phyloP scores from a whole-genome alignment of 2,113 vertebrate genomes.

The Hippocampus barbouri region DNA sequence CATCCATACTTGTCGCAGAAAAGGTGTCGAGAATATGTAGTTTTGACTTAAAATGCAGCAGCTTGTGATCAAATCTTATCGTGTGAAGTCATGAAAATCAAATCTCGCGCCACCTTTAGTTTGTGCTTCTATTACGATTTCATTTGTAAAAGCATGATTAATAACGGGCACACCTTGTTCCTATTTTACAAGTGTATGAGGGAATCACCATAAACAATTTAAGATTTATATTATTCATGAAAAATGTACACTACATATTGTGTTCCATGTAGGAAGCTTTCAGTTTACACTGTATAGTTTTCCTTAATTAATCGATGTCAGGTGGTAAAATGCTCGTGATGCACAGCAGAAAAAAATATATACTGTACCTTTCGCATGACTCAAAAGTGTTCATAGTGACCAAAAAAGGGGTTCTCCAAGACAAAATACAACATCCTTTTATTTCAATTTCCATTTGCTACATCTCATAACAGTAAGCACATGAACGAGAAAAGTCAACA shows the following conservation, averaged over 20 bases:
- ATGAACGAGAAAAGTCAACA: constrained; percentile 58
- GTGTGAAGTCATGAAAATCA: not conserved
- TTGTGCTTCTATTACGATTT: not conserved
- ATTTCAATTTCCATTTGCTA: constrained; percentile 61
- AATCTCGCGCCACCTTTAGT: not conserved
- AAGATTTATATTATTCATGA: not conserved
- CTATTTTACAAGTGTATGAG: constrained; percentile 1
- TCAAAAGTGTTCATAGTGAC: constrained; percentile 19
- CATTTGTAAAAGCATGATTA: constrained; percentile 5
- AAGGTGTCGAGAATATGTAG: not conserved
- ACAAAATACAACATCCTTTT: constrained; percentile 63
- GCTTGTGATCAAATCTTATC: not conserved
- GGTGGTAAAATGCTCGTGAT: not conserved
- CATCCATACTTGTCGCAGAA: not conserved
- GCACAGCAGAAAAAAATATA: not conserved
- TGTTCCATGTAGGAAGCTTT: no score
- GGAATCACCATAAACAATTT: not conserved
- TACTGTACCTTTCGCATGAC: not conserved
- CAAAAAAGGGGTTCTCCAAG: constrained; percentile 10
- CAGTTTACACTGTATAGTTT: no score
- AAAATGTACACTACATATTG: no score
- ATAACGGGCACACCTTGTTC: constrained; percentile 7
- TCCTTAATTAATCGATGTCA: not conserved
- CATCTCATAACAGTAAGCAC: constrained; percentile 65
- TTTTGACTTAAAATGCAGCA: constrained; percentile 1